Percentiles rank a stretch among this genome's conserved stretches.
Conservation (phyloP, 2,888 invertebrate genomes). For the Ecdyonurus torrentis region DNA sequence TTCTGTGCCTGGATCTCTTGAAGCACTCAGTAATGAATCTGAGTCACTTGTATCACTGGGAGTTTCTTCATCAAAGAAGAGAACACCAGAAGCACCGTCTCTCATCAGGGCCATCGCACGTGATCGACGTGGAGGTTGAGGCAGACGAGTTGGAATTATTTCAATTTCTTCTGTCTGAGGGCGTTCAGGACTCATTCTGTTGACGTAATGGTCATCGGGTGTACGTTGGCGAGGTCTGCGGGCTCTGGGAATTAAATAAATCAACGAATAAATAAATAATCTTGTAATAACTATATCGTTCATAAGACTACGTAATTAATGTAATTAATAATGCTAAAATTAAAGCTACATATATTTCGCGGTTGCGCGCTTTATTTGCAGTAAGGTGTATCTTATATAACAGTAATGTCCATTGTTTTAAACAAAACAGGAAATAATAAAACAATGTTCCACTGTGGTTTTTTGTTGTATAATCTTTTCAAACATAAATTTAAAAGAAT, state of each 20-base stretch:
- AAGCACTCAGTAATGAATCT: constrained; percentile 50
- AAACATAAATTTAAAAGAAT: no score
- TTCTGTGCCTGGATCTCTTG: constrained; percentile 20
- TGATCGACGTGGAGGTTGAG: constrained; percentile 63
- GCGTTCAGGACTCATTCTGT: not conserved
- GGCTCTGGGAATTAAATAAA: not conserved
- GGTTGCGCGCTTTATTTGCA: no score
- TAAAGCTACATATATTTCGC: no score
- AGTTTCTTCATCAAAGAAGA: constrained; percentile 12
- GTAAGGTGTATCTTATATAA: no score
- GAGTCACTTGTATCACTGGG: constrained; percentile 24
- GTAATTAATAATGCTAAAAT: no score
- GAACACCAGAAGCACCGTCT: not conserved
- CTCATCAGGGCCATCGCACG: constrained; percentile 21
- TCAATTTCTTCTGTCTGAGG: constrained; percentile 36
- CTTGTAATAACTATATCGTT: no score
- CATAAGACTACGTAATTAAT: no score
- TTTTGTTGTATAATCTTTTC: no score
- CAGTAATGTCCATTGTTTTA: no score
- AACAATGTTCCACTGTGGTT: no score
- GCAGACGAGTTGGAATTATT: constrained; percentile 59
- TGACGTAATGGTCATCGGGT: not conserved
- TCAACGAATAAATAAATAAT: no score
- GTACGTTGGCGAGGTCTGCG: not conserved
- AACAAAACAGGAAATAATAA: no score